Conservation (phyloP, 1,140 invertebrate species). For the Watersipora subatra region DNA sequence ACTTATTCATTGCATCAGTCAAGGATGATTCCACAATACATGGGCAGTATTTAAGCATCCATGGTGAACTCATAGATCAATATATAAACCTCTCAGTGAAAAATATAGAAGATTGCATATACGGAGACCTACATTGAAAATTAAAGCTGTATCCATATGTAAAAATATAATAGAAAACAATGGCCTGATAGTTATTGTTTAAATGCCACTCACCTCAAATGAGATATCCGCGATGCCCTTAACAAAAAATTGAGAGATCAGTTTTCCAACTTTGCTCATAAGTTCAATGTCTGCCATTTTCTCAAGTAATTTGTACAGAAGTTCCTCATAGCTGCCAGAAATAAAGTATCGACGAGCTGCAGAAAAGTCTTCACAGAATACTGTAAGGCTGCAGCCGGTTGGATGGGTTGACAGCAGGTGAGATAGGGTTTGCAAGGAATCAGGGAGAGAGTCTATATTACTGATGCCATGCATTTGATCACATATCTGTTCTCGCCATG, state of each 20-base stretch:
- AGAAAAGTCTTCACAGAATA: not conserved
- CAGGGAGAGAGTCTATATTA: not conserved
- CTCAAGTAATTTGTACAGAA: not conserved
- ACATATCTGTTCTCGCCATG: not conserved
- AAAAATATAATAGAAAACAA: too few species aligned
- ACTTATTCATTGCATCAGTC: too few species aligned
- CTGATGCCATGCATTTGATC: not conserved
- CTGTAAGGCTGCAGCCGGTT: not conserved
- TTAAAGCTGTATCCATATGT: too few species aligned
- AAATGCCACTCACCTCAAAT: not conserved
- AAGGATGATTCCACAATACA: too few species aligned
- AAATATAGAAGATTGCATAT: too few species aligned
- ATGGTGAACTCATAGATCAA: too few species aligned
- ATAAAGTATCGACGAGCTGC: not conserved
- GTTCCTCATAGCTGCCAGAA: not conserved
- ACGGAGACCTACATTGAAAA: too few species aligned
- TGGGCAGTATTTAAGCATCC: too few species aligned
- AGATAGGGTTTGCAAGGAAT: not conserved
- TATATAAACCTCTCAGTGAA: too few species aligned
- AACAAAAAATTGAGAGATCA: not conserved
- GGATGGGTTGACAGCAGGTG: not conserved
- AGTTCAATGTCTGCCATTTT: not conserved
- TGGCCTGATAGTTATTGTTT: too few species aligned
- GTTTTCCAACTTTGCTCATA: not conserved
- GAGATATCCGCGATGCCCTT: not conserved